A percentile compares a stretch with the other conserved stretches of the same genome.
These are phyloP conservation scores for Amazonetta brasiliensis DNA, from an alignment of 2,797 vertebrate species.

Conservation along the genomic window DNA sequence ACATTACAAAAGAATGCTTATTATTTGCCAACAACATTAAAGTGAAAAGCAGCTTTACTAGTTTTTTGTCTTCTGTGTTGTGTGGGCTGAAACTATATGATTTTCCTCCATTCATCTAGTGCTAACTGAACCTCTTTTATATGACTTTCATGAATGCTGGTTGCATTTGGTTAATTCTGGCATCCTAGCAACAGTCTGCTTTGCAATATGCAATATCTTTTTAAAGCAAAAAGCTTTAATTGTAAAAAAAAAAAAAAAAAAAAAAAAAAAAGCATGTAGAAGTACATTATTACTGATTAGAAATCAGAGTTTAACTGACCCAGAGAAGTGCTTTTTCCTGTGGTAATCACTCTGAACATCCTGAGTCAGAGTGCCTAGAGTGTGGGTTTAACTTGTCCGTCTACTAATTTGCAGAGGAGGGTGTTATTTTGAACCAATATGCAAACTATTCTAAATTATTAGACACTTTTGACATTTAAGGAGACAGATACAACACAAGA, in stretches of 20 bases:
- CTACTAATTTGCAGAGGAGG: background rate
- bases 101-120: constrained; percentile 49
- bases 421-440: background rate
- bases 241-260: background rate
- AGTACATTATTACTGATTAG: background rate
- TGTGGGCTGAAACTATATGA: constrained; percentile 8
- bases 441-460: background rate
- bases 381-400: background rate
- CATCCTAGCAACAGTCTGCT: constrained; percentile 67
- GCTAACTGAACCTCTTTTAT: constrained; percentile 52
- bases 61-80: constrained; percentile 32
- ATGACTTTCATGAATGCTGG: constrained; percentile 31
- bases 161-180: constrained; percentile 40
- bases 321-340: background rate
- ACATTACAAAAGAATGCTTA: background rate
- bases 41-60: background rate
- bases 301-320: constrained; percentile 1
- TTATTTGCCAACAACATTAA: constrained; percentile 51
- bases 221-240: constrained; percentile 58
- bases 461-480: background rate
- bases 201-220: constrained; percentile 4
- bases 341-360: background rate
- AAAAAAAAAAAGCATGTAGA: background rate
- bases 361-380: background rate
- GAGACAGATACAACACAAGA: background rate